Conservation (phyloP, 2,888 invertebrate genomes). For the Norana najaformis region DNA sequence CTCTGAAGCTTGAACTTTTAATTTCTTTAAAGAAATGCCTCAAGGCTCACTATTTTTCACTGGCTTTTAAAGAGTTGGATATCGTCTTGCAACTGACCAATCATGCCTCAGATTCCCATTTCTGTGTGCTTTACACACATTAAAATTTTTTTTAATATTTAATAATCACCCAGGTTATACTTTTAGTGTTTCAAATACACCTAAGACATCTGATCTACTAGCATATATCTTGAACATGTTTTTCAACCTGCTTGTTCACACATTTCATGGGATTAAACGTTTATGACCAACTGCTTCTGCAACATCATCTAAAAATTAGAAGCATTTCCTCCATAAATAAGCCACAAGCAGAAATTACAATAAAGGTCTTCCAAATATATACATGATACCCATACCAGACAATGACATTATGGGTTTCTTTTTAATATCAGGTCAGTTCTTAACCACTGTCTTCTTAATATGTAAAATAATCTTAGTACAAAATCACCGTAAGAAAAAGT, state of each 20-base stretch:
- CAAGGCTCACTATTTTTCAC: too few species aligned
- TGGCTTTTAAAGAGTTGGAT: too few species aligned
- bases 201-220: not conserved
- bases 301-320: not conserved
- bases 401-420: not conserved
- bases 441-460: not conserved
- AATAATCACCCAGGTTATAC: too few species aligned
- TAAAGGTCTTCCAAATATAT: not conserved
- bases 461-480: constrained; percentile 30
- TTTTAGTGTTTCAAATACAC: not conserved
- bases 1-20: too few species aligned
- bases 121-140: too few species aligned
- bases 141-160: too few species aligned
- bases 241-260: not conserved
- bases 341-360: too few species aligned
- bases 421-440: not conserved
- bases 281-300: not conserved
- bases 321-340: too few species aligned
- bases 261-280: not conserved
- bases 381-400: not conserved
- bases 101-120: too few species aligned
- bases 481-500: constrained; percentile 57
- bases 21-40: too few species aligned
- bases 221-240: constrained; percentile 3
- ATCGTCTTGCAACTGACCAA: too few species aligned